phyloP scores from a whole-genome alignment of 2,888 invertebrate genomes.

The Eustalomyia histrio region DNA sequence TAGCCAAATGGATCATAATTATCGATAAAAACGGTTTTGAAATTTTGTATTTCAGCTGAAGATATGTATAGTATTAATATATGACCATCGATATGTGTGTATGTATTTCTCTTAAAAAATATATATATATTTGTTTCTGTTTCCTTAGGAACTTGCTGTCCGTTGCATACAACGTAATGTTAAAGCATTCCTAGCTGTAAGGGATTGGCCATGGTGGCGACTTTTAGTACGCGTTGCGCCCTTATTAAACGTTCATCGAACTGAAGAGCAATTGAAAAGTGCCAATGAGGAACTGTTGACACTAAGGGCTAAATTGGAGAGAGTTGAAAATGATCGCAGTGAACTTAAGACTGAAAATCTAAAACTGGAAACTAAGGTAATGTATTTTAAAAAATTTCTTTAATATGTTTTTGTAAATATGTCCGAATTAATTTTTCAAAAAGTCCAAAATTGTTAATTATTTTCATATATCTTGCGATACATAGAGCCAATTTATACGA shows the following conservation, averaged over 20 bases:
- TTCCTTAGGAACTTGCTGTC: conserved; percentile 87
- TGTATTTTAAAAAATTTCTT: conserved; percentile 73
- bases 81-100: too few relatives aligned
- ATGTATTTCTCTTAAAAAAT: too few relatives aligned
- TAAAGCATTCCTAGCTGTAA: conserved; percentile 92
- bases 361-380: conserved; percentile 93
- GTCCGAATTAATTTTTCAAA: too few relatives aligned
- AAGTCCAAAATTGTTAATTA: too few relatives aligned
- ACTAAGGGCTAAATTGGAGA: conserved; percentile 89
- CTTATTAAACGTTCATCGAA: conserved; percentile 94
- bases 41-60: too few relatives aligned
- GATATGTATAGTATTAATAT: too few relatives aligned
- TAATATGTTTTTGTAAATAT: too few relatives aligned
- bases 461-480: too few relatives aligned
- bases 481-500: too few relatives aligned
- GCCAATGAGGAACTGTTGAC: conserved; percentile 93
- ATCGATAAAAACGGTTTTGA: too few relatives aligned
- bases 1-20: too few relatives aligned
- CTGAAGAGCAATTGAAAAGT: conserved; percentile 91
- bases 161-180: conserved; percentile 97
- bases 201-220: conserved; percentile 99
- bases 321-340: conserved; percentile 91
- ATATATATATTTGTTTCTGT: too few relatives aligned
- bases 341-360: conserved; percentile 93
- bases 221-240: conserved; percentile 95